Evolutionary conservation across 1,140 invertebrate species (phyloP), one percentile per base, ranked within the genome.

Genomic region (Eurosta solidaginis): DNA sequence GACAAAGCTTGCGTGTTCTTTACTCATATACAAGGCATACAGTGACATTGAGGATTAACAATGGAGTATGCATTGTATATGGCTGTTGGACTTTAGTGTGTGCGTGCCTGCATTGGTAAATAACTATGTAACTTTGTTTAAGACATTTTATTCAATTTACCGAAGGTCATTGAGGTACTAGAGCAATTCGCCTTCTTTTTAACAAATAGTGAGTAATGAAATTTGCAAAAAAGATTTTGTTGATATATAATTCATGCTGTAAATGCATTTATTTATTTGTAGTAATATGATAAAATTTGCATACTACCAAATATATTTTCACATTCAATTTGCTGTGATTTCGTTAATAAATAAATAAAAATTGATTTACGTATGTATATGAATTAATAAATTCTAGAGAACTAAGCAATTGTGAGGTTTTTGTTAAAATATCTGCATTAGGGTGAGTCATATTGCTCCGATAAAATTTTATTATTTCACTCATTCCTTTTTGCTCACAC

Each of bases 301-400:
- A 68, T 68, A 22, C 59, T n/a, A 40, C n/a, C n/a, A n/a, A n/a
- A n/a, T n/a, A 40, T 3, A 40, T 42, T 40, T 40, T n/a, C 27
- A 42, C 59, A 7, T 12, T 36, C 59, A 68, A 40, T 59, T 59
- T 27, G 29, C 27, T 29, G n/a, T 68, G 59, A 22, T 14, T 68
- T 29, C 17, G n/a, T 68, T 36, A 33, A 27, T 59, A 68, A 59
- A 59, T 59, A 59, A 68, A 68, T n/a, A n/a, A n/a, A n/a, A n/a
- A n/a, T n/a, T n/a, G n/a, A n/a, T n/a, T n/a, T n/a, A n/a, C n/a
- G n/a, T n/a, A n/a, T n/a, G n/a, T n/a, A n/a, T n/a, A n/a, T n/a
- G n/a, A n/a, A n/a, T n/a, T n/a, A n/a, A n/a, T n/a, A n/a, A n/a
- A n/a, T n/a, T n/a, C n/a, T n/a, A n/a, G n/a, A n/a, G n/a, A n/a